A percentile compares a stretch with the other conserved stretches of the same genome.
These are phyloP conservation scores for Spisula solida DNA, from an alignment of 2,888 invertebrate genomes.

Conservation along the genomic window DNA sequence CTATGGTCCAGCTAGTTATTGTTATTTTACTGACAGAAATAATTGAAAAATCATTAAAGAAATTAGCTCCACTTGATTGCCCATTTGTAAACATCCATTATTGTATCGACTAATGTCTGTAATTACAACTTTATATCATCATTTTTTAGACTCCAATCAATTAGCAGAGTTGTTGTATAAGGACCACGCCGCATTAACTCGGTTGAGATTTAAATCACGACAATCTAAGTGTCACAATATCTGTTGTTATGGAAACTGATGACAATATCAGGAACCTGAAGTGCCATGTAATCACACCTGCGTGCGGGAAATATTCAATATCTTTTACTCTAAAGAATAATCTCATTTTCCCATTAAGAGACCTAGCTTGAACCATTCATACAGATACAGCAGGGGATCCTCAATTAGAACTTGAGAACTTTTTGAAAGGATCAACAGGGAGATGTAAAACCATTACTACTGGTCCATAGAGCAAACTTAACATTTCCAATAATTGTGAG, in stretches of 20 bases:
- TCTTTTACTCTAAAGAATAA: slow-evolving; percentile 10
- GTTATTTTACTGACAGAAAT: slow-evolving; percentile 23
- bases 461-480: neutral
- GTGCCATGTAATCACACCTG: slow-evolving; percentile 32
- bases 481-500: neutral
- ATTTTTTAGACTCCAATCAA: slow-evolving; percentile 47
- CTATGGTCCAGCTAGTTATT: neutral
- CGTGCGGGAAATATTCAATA: slow-evolving; percentile 12
- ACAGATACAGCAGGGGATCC: neutral
- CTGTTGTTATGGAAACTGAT: slow-evolving; percentile 40
- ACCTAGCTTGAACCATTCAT: neutral
- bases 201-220: slow-evolving; percentile 33
- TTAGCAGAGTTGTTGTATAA: slow-evolving; percentile 29
- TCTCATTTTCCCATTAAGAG: slow-evolving; percentile 12
- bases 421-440: neutral
- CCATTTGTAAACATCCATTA: slow-evolving; percentile 44
- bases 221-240: slow-evolving; percentile 27
- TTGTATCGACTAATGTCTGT: slow-evolving; percentile 34
- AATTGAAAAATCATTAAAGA: slow-evolving; percentile 53
- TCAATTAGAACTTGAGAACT: neutral
- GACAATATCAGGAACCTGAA: slow-evolving; percentile 37
- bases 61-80: slow-evolving; percentile 42
- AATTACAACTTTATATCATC: slow-evolving; percentile 47
- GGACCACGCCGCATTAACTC: slow-evolving; percentile 22
- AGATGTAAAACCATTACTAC: neutral